These are phyloP conservation scores for Pangasianodon gigas DNA, from an alignment of 2,113 vertebrate genomes.

Conservation along the genomic window DNA sequence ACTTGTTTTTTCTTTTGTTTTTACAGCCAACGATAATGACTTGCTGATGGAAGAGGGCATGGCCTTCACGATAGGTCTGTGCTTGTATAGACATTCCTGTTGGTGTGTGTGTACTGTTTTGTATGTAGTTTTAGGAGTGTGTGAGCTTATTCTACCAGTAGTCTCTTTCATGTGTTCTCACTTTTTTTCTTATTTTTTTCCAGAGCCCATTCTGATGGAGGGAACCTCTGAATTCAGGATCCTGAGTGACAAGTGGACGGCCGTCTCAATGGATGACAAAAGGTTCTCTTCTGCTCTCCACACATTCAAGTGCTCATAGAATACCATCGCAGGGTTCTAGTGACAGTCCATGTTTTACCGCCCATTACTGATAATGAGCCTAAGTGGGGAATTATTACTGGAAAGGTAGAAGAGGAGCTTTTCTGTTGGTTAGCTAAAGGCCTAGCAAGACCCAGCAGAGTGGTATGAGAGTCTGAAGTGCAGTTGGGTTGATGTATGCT, in stretches of 20 bases:
- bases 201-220: constrained; percentile 94
- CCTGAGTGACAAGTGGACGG: constrained; percentile 90
- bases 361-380: constrained; percentile 4
- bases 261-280: constrained; percentile 85
- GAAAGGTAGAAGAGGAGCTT: constrained; percentile 15
- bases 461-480: neutral
- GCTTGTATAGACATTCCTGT: neutral
- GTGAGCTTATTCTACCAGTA: neutral
- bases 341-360: constrained; percentile 5
- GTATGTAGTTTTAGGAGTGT: neutral
- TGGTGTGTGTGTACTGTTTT: neutral
- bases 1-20: constrained; percentile 32
- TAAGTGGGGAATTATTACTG: constrained; percentile 23
- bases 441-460: neutral
- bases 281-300: constrained; percentile 71
- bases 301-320: neutral
- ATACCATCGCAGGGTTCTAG: neutral
- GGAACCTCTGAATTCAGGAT: constrained; percentile 85
- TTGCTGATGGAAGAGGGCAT: constrained; percentile 77
- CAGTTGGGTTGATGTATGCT: neutral
- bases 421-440: constrained; percentile 14
- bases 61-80: constrained; percentile 76
- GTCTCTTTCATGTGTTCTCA: neutral
- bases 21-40: constrained; percentile 73
- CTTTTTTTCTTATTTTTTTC: neutral